Evolutionary conservation across 2,888 invertebrate species (phyloP).

Genomic region (Melinaea marsaeus): DNA sequence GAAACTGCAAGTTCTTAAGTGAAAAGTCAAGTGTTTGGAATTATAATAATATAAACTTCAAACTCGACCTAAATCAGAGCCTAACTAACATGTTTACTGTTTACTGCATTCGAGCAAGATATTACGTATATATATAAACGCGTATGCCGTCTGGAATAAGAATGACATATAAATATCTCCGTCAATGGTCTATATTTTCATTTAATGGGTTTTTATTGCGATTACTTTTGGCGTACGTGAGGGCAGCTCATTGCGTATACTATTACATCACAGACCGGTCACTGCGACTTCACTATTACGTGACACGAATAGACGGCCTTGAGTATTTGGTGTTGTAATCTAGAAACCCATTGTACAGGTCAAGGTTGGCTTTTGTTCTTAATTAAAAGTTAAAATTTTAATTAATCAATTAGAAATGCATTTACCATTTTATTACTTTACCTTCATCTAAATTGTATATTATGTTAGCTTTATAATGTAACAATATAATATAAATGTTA

Average conservation of each 20-base stretch:
- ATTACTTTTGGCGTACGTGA: conserved; percentile 36
- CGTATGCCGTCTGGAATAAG: not conserved
- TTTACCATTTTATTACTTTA: not conserved
- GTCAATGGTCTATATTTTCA: not conserved
- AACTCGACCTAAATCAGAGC: no score
- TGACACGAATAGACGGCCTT: conserved; percentile 58
- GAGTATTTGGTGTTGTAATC: conserved; percentile 55
- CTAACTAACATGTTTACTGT: no score
- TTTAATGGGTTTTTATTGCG: conserved; percentile 2
- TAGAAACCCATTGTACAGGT: conserved; percentile 48
- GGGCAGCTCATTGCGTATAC: conserved; percentile 20
- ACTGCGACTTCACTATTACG: conserved; percentile 30
- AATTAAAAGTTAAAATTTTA: conserved; percentile 7
- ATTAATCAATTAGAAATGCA: not conserved
- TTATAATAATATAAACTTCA: no score
- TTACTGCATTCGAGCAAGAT: no score
- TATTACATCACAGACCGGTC: conserved; percentile 9
- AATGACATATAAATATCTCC: not conserved
- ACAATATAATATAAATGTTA: not conserved
- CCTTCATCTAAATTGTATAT: not conserved
- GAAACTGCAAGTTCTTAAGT: no score
- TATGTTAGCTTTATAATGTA: conserved; percentile 6
- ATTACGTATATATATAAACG: no score
- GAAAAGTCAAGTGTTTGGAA: no score
- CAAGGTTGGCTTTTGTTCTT: conserved; percentile 45